phyloP scores from a whole-genome alignment of 2,888 invertebrate species.

The Oligia latruncula region DNA sequence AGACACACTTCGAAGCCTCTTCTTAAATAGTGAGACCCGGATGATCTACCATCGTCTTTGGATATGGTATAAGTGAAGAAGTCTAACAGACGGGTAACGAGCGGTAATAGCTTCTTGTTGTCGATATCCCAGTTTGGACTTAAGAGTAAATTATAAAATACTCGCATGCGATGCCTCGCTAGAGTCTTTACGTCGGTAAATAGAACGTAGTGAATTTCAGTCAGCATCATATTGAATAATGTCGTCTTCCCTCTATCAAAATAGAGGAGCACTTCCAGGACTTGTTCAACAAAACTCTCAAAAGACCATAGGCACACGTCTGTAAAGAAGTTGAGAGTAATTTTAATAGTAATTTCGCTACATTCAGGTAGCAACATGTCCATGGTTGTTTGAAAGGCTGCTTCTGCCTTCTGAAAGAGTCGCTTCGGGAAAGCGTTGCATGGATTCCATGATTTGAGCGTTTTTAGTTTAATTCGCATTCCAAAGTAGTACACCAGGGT shows the following conservation, averaged over 20 bases:
- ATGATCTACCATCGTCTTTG: slow-evolving; percentile 63
- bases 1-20: slow-evolving; percentile 90
- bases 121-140: slow-evolving; percentile 85
- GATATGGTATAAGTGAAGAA: slow-evolving; percentile 85
- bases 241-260: slow-evolving; percentile 75
- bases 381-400: slow-evolving; percentile 76
- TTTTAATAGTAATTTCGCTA: slow-evolving; percentile 75
- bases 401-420: slow-evolving; percentile 75
- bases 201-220: slow-evolving; percentile 77
- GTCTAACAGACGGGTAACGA: slow-evolving; percentile 84
- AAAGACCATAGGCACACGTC: slow-evolving; percentile 76
- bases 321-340: slow-evolving; percentile 76
- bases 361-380: slow-evolving; percentile 76
- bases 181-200: slow-evolving; percentile 76
- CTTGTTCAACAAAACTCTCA: slow-evolving; percentile 78
- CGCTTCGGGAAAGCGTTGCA: slow-evolving; percentile 65
- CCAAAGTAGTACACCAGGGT: slow-evolving; percentile 80
- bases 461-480: slow-evolving; percentile 77
- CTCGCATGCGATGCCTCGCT: slow-evolving; percentile 83
- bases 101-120: slow-evolving; percentile 78
- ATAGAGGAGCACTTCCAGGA: slow-evolving; percentile 78
- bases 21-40: slow-evolving; percentile 78
- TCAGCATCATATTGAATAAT: slow-evolving; percentile 77
- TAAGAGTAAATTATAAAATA: slow-evolving; percentile 87
- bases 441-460: slow-evolving; percentile 69